These are phyloP conservation scores for Orcinus orca DNA, from an alignment of 2,113 vertebrate species.

Conservation along the genomic window DNA sequence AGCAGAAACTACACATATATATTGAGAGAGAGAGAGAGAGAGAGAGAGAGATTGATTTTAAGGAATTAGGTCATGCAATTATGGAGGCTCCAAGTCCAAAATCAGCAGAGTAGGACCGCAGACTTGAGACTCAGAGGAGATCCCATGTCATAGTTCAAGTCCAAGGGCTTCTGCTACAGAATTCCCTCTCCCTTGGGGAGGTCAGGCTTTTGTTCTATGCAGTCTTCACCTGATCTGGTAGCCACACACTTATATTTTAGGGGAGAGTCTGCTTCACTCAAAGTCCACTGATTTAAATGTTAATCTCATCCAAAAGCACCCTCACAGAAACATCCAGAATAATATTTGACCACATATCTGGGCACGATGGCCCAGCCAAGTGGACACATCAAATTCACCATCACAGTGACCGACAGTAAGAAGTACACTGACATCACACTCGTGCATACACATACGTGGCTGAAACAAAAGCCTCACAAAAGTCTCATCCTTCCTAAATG, in stretches of 20 bases:
- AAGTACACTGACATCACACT: background rate
- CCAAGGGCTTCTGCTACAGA: background rate
- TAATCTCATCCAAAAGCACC: background rate
- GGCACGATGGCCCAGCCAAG: background rate
- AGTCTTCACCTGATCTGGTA: background rate
- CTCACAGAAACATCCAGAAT: background rate
- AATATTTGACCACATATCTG: background rate
- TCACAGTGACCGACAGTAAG: background rate
- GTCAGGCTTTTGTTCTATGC: background rate
- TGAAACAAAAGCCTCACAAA: background rate
- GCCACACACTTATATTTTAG: background rate
- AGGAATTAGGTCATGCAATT: background rate
- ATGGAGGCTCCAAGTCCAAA: background rate
- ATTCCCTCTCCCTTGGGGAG: background rate
- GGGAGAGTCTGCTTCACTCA: background rate
- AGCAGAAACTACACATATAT: background rate
- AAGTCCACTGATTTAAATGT: background rate
- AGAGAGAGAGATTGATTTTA: background rate
- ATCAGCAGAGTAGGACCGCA: background rate
- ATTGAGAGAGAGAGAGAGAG: too few species aligned
- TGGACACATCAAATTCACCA: background rate
- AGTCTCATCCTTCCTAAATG: background rate
- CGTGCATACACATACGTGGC: rapidly evolving
- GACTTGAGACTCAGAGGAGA: background rate
- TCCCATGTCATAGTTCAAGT: background rate